These are phyloP conservation scores for Cybosia mesomella DNA, from an alignment of 2,888 invertebrate genomes.

Conservation along the genomic window DNA sequence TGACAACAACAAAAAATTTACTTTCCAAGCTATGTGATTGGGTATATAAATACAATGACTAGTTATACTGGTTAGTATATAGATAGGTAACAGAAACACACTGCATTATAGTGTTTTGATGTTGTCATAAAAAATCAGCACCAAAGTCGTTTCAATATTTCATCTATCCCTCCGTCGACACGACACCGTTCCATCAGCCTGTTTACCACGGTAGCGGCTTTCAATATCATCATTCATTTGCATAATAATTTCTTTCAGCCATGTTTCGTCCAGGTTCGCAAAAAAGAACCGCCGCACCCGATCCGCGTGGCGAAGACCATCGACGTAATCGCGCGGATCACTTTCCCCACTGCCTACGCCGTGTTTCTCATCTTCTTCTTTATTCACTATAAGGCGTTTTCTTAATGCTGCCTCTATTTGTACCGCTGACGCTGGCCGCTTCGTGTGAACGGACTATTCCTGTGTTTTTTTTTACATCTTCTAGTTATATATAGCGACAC, in stretches of 20 bases:
- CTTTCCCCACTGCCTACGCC: conserved; percentile 97
- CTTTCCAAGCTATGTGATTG: not conserved
- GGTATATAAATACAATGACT: not conserved
- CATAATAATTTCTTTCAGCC: conserved; percentile 88
- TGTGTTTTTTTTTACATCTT: conserved; percentile 66
- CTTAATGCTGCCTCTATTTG: conserved; percentile 83
- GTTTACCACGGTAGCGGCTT: conserved; percentile 64
- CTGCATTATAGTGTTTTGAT: not conserved
- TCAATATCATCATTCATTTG: conserved; percentile 76
- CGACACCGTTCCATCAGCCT: conserved; percentile 44
- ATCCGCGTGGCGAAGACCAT: conserved; percentile 97
- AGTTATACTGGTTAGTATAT: not conserved
- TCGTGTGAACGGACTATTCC: conserved; percentile 67
- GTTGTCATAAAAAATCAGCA: not conserved
- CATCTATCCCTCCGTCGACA: conserved; percentile 31
- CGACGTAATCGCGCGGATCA: conserved; percentile 97
- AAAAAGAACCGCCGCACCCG: conserved; percentile 96
- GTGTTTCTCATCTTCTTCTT: conserved; percentile 98
- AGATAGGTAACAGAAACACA: not conserved
- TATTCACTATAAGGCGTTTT: conserved; percentile 96
- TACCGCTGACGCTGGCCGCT: conserved; percentile 66
- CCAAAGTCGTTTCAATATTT: not conserved
- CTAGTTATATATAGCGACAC: conserved; percentile 64
- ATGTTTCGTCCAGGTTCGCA: conserved; percentile 94
- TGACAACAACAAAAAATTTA: not conserved